Base-by-base conservation (phyloP, 2,888 invertebrate genomes). In the Pasiphila rectangulata region DNA sequence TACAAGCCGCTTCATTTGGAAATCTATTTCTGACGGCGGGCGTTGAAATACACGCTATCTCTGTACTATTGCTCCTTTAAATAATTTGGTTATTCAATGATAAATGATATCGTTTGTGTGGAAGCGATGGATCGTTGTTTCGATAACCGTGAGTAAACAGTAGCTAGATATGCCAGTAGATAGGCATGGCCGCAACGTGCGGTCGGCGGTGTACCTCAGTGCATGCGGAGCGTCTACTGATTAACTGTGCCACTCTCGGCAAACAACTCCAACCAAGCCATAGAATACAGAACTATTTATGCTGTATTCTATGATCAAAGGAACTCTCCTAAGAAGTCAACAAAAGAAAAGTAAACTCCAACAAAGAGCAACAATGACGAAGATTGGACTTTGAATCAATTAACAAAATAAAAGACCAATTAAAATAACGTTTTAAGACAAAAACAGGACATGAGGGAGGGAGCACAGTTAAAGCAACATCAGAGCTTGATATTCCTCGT, bases 191-290 rank as follows among this genome's bases (percentile, higher is more conserved):
- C 35, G 23, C 45, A 35, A 13, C 29, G 41, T 24, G 41, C 30
- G 21, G 23, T 34, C 25, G 41, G 49, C 13, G 45, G 30, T 44
- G 9, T 30, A 25, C 39, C 12, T 24, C 39, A 40, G 29, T 17
- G 44, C 44, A 44, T 35, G 47, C 38, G 23, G 17, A 19, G 35
- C 27, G 19, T 36, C 24, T 39, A 40, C 35, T 40, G 24, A 24
- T 40, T 34, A 29, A 35, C 39, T 27, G 27, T 36, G 24, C n/a
- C 38, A 43, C 20, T 43, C 23, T 17, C 9, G 2, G 27, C 13
- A 34, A 30, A 46, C 32, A 41, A 46, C 23, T 37, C n/a, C n/a
- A n/a, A n/a, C n/a, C n/a, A n/a, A n/a, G n/a, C n/a, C n/a, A n/a
- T n/a, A n/a, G n/a, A n/a, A n/a, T n/a, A n/a, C n/a, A n/a, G n/a